These are phyloP conservation scores for Oncorhynchus masou DNA, from an alignment of 2,113 vertebrate species.

Conservation along the genomic window DNA sequence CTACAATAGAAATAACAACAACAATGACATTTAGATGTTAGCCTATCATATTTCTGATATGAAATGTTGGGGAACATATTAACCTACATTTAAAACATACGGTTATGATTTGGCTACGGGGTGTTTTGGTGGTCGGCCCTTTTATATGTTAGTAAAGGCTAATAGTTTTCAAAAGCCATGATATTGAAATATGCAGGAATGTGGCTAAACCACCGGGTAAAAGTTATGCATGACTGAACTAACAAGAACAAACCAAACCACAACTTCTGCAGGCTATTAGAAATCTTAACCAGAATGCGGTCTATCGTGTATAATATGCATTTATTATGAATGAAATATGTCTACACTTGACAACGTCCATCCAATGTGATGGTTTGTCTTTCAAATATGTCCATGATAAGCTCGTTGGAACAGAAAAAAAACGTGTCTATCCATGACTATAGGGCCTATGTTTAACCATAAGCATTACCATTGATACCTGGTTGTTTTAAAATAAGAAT, in stretches of 20 bases:
- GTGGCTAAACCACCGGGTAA: neutral
- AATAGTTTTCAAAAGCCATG: neutral
- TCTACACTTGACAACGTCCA: too few relatives aligned
- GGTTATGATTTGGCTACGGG: too few relatives aligned
- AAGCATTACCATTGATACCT: neutral
- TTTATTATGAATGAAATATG: too few relatives aligned
- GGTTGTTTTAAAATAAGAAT: neutral
- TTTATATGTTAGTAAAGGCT: neutral
- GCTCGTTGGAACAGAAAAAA: neutral
- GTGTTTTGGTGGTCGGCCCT: too few relatives aligned
- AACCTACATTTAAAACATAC: too few relatives aligned
- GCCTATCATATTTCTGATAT: too few relatives aligned
- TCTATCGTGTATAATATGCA: constrained; percentile 3
- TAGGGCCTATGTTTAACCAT: too few relatives aligned
- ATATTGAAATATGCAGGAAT: neutral
- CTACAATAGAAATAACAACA: too few relatives aligned
- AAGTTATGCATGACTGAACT: constrained; percentile 17
- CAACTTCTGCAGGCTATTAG: constrained; percentile 16
- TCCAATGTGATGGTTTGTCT: neutral
- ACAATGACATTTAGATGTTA: too few relatives aligned
- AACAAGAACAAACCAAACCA: constrained; percentile 20
- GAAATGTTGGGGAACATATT: too few relatives aligned
- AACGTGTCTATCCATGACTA: too few relatives aligned
- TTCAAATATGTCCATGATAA: neutral
- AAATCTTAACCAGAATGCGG: neutral